Evolutionary conservation across 2,113 vertebrate species (phyloP).

Genomic region (Mirounga angustirostris): DNA sequence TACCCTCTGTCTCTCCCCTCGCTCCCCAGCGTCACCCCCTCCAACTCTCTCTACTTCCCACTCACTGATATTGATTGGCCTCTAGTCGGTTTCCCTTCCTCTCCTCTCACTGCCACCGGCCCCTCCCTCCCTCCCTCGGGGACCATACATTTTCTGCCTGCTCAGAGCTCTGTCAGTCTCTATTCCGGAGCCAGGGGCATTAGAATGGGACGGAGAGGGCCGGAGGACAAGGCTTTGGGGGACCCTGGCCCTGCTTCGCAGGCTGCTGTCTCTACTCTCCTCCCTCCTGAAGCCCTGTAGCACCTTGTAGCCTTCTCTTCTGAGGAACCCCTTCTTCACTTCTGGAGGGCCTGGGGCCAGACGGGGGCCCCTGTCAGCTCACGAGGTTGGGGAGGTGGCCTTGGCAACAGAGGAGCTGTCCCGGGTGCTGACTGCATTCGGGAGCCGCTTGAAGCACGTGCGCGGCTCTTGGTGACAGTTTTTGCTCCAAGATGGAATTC

Average conservation of each 20-base stretch:
- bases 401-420: not conserved
- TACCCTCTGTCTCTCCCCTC: not conserved
- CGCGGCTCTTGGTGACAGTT: not conserved
- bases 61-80: slow-evolving; percentile 81
- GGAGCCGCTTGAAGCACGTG: fast-evolving
- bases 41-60: slow-evolving; percentile 66
- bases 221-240: not conserved
- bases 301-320: not conserved
- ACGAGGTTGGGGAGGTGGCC: no score
- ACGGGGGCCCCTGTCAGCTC: not conserved
- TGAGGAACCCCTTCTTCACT: not conserved
- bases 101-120: slow-evolving; percentile 55
- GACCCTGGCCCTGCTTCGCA: not conserved
- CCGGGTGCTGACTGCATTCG: not conserved
- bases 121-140: slow-evolving; percentile 78
- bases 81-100: slow-evolving; percentile 82
- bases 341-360: not conserved
- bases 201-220: not conserved
- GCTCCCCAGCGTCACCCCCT: not conserved
- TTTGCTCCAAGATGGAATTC: not conserved
- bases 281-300: not conserved
- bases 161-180: slow-evolving; percentile 66
- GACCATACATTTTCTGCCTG: slow-evolving; percentile 76
- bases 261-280: not conserved
- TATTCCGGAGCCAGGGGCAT: slow-evolving; percentile 22